A percentile compares a stretch with the other conserved stretches of the same genome.
Conservation (phyloP, 2,797 vertebrate genomes). For the Propithecus perrieri region DNA sequence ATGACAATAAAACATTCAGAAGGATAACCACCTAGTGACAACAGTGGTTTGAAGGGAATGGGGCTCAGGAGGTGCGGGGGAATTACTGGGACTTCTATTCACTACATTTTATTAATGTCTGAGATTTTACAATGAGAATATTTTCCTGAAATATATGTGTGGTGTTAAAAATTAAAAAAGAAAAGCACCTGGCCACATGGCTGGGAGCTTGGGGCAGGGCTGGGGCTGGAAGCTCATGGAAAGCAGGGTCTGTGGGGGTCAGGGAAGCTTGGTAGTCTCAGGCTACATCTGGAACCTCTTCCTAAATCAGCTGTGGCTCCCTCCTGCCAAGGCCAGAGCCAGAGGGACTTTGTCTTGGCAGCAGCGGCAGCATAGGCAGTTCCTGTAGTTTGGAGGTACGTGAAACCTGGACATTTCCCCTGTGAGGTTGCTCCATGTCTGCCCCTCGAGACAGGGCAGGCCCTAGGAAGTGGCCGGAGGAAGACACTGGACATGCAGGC, state of each 20-base stretch:
- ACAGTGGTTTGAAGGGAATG: neutral
- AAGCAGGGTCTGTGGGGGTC: neutral
- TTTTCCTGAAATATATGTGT: neutral
- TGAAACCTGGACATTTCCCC: neutral
- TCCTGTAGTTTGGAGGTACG: neutral
- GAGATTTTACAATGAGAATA: neutral
- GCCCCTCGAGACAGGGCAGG: neutral
- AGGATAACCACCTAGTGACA: neutral
- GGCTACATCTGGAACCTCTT: neutral
- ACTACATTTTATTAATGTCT: neutral
- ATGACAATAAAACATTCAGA: neutral
- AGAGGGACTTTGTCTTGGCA: neutral
- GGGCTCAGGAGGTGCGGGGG: neutral
- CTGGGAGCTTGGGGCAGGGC: neutral
- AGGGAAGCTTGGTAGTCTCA: neutral
- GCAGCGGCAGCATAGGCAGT: neutral
- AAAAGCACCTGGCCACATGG: neutral
- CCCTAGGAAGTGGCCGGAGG: neutral
- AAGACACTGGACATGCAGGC: neutral
- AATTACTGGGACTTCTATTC: neutral
- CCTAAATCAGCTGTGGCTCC: neutral
- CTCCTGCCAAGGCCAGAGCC: neutral
- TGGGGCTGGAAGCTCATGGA: accelerated
- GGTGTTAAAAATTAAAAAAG: neutral
- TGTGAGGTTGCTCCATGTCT: neutral